A percentile compares a stretch with the other conserved stretches of the same genome.
Evolutionary conservation across 1,140 invertebrate species (phyloP).

Genomic region (Scaptodrosophila lebanonensis): DNA sequence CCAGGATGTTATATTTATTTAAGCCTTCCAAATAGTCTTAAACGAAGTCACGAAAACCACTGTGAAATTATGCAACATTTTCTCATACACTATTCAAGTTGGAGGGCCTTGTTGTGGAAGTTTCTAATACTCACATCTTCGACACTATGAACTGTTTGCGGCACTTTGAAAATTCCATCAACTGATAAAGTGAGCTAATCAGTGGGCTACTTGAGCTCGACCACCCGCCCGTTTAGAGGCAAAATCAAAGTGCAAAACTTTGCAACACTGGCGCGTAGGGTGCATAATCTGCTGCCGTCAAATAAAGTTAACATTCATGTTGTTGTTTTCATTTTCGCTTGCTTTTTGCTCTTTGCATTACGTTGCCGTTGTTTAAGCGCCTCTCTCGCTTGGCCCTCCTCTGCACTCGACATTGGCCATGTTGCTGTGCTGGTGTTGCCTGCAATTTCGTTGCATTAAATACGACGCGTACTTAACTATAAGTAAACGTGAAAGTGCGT

Average conservation of each 20-base stretch:
- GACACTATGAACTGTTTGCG: slow-evolving; percentile 4
- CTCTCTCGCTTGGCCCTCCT: background rate
- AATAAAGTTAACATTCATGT: slow-evolving; percentile 47
- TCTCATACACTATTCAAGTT: no score
- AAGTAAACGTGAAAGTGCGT: slow-evolving; percentile 24
- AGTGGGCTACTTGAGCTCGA: slow-evolving; percentile 3
- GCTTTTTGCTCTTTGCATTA: background rate
- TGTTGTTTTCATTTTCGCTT: slow-evolving; percentile 27
- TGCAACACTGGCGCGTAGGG: slow-evolving; percentile 24
- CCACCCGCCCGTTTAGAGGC: slow-evolving; percentile 2
- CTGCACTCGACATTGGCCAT: background rate
- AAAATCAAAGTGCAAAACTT: slow-evolving; percentile 22
- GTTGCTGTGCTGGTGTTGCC: slow-evolving; percentile 13
- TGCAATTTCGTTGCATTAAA: slow-evolving; percentile 54
- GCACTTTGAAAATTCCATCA: slow-evolving; percentile 9
- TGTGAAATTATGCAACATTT: no score
- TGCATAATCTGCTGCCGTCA: slow-evolving; percentile 48
- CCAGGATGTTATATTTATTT: no score
- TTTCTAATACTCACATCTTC: background rate
- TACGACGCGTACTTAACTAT: slow-evolving; percentile 52
- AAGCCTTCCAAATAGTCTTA: no score
- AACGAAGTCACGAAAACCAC: no score
- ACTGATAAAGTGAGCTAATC: slow-evolving; percentile 5
- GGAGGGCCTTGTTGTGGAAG: no score
- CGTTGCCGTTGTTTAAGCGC: slow-evolving; percentile 1